These are phyloP conservation scores for Cygnus olor DNA, from an alignment of 2,797 vertebrate species.

Conservation along the genomic window DNA sequence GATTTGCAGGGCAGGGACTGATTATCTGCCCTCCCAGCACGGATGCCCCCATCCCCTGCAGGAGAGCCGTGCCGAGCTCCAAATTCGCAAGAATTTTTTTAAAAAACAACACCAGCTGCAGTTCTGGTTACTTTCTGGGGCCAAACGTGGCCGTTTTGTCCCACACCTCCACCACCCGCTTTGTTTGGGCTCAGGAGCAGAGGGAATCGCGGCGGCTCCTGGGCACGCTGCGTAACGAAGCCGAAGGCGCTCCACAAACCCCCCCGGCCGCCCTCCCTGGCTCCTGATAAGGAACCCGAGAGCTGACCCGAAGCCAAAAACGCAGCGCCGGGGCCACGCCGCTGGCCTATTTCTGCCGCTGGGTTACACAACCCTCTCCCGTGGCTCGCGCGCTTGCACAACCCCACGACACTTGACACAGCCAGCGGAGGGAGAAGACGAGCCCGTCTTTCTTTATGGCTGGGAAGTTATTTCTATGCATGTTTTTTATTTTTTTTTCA, in stretches of 20 bases:
- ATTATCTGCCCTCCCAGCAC: too few species aligned
- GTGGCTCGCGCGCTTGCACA: slow-evolving; percentile 28
- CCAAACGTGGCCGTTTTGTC: neutral
- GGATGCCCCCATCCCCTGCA: too few species aligned
- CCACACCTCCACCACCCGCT: neutral
- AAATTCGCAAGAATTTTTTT: too few species aligned
- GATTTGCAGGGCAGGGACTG: too few species aligned
- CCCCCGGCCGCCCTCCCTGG: neutral
- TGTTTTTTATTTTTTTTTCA: neutral
- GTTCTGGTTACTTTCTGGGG: neutral
- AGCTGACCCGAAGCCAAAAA: neutral
- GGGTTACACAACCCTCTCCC: slow-evolving; percentile 23
- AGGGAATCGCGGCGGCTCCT: neutral
- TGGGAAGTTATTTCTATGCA: neutral
- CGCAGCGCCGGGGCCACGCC: neutral
- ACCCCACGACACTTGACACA: neutral
- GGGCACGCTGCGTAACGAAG: accelerated
- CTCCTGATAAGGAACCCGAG: neutral
- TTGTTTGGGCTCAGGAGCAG: neutral
- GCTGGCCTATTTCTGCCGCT: slow-evolving; percentile 15
- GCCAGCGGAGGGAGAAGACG: neutral
- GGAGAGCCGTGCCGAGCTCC: too few species aligned
- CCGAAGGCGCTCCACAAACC: neutral
- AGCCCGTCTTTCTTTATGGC: neutral
- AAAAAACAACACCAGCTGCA: neutral